Evolutionary conservation across 2,797 vertebrate genomes (phyloP), one percentile per base, ranked within the genome.

Genomic region (Falco biarmicus): DNA sequence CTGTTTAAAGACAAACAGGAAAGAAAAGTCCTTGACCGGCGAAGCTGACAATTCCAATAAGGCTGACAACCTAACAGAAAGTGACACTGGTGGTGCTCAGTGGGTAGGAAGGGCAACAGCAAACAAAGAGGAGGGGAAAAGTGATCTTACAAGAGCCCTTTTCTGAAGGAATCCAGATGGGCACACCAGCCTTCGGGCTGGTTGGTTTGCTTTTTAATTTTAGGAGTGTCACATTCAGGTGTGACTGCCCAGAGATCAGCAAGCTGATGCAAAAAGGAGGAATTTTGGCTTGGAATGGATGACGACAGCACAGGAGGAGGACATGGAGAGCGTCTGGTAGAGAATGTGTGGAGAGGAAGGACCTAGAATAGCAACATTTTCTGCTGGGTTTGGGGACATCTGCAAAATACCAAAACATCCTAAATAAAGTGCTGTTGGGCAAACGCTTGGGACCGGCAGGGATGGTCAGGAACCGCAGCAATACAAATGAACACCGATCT

Each of bases 31-130:
- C 87, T 65, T 4, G 9, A 25, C 78, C 4, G 2, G 92, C 41
- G 12, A 78, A 84, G 94, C 86, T 87, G 93, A 89, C 86, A 94
- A 19, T 37, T 83, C 66, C 91, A 63, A 31, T 94, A 47, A 60
- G 69, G 79, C 54, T 81, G 87, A 92, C 61, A 51, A 15, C 13
- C 61, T 89, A 79, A 89, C 47, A 24, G 22, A 51, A 34, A 89
- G 76, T 41, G 87, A 91, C 94, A 96, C 57, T 2, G 1, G 16
- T 39, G 54, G 1, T 2, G 1, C 68, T 80, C 87, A 32, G 64
- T 7, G 61, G 59, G 47, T 48, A 53, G 54, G 59, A 81, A 94
- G 74, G 84, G 87, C 82, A 66, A 37, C n/a, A 78, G 87, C 79
- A 90, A 69, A 84, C 4, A 43, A 65, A 83, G 65, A 80, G 66